Base-by-base conservation (phyloP, 2,888 invertebrate genomes). In the Aporophyla nigra region DNA sequence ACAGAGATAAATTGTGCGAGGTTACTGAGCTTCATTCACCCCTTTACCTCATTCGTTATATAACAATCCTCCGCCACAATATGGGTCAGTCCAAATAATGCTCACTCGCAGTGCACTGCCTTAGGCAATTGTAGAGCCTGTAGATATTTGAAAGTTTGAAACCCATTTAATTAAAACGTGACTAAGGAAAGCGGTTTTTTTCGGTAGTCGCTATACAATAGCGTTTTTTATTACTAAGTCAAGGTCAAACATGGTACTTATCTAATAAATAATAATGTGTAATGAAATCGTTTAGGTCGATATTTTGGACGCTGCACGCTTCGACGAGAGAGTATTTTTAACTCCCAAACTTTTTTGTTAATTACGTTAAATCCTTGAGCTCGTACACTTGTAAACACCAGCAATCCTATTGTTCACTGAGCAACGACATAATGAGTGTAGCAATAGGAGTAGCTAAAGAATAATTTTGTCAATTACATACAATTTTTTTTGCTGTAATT, bases 401-500 rank as follows among this genome's bases (percentile, higher is more conserved):
- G 56, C 58, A 71, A 66, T 86, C 69, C 66, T 62, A 76, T 86
- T 86, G 77, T 86, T 70, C 58, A 78, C 72, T 75, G 65, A 78
- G 62, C 74, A 80, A 63, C 56, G 61, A 63, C 58, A 43, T 85
- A 86, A 86, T 85, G 79, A 84, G 82, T 74, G 76, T 61, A 80
- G 81, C 76, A 84, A 86, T 86, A 74, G 80, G 74, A 72, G 67
- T 67, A 74, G 73, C 58, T 88, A 86, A 70, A 84, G 70, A 82
- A 84, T 83, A 80, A 84, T 87, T 85, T 88, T 87, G 87, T 80
- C 87, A 89, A 90, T 90, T 89, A 89, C 67, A 53, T 58, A 74
- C 43, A 7, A 49, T 65, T 76, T 87, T n/a, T 86, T 80, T 79
- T 86, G 51, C 62, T 69, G 66, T 80, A 85, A 78, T 80, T 80